These are phyloP conservation scores for Plemyria rubiginata DNA, from an alignment of 2,888 invertebrate species.

Conservation along the genomic window DNA sequence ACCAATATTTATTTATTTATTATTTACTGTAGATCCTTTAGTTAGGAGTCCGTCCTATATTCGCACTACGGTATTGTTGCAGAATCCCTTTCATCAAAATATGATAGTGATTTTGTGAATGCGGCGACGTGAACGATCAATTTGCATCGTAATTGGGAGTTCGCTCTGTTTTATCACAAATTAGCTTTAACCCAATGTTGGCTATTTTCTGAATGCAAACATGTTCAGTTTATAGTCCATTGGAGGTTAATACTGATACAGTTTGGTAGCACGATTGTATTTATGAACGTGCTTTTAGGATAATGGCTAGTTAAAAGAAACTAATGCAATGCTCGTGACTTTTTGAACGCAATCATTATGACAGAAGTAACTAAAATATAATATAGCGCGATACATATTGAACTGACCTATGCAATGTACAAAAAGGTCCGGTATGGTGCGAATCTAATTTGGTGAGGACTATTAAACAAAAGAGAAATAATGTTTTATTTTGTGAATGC, in stretches of 20 bases:
- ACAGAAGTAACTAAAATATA: too few relatives aligned
- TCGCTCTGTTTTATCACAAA: slow-evolving; percentile 74
- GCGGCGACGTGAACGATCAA: slow-evolving; percentile 73
- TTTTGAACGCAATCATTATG: too few relatives aligned
- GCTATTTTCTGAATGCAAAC: slow-evolving; percentile 56
- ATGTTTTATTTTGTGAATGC: too few relatives aligned
- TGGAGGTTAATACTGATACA: slow-evolving; percentile 28
- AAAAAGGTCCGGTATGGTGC: too few relatives aligned
- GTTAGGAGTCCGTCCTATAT: too few relatives aligned
- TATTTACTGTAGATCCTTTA: too few relatives aligned
- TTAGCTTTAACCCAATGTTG: slow-evolving; percentile 67
- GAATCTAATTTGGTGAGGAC: too few relatives aligned
- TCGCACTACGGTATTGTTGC: slow-evolving; percentile 32
- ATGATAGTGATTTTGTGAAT: slow-evolving; percentile 66
- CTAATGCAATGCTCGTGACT: not conserved
- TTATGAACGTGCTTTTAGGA: slow-evolving; percentile 20
- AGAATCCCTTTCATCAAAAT: slow-evolving; percentile 41
- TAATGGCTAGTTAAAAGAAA: slow-evolving; percentile 2
- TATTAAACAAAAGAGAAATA: too few relatives aligned
- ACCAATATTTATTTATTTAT: too few relatives aligned
- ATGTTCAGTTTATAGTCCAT: slow-evolving; percentile 49
- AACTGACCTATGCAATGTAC: too few relatives aligned
- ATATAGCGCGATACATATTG: too few relatives aligned
- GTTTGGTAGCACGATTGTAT: slow-evolving; percentile 22
- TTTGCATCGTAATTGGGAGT: slow-evolving; percentile 80